Base-by-base conservation (phyloP, 2,888 invertebrate species). In the Cephus spinipes region DNA sequence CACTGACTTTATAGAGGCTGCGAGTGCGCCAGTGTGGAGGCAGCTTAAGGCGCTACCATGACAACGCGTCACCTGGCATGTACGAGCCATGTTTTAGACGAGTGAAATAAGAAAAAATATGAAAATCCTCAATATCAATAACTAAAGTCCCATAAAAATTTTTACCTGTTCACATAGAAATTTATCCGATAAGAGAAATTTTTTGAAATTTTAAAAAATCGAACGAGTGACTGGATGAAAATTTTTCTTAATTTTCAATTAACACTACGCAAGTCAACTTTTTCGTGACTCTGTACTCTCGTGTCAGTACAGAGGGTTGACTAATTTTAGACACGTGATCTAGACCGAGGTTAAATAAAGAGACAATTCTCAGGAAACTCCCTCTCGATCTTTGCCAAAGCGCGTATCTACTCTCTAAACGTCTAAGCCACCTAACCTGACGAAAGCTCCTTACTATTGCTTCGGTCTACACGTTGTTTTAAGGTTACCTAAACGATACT, bases 1-100 rank as follows among this genome's bases (percentile, higher is more conserved):
- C 82, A 87, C 83, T 83, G 85, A 86, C 86, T 87, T 87, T 87
- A 87, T 87, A 87, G 82, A 81, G 74, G 80, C 82, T 83, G 78
- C 76, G 79, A 69, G 12, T 32, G 75, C 69, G 78, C 81, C 71
- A 71, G 71, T 71, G 33, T 33, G 71, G 33, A 31, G 71, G 71
- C 71, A 71, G 76, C 79, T 83, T 77, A 77, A 83, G 79, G 84
- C 79, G 79, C 77, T 76, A 77, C 74, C 83, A 77, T 79, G 74
- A 35, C 35, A 73, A 73, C 81, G 73, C 81, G 79, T 83, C 82
- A 84, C 84, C 84, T 85, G 84, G 80, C 79, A 79, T 55, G 76
- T 34, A 74, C 73, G 73, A 31, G 81, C 74, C 9, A 23, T 9
- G 6, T 15, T 55, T 15, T 0, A 55, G 9, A 23, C 55, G 23